Base-by-base conservation (phyloP, 2,797 vertebrate genomes). In the Parotocinclus haroldoi region DNA sequence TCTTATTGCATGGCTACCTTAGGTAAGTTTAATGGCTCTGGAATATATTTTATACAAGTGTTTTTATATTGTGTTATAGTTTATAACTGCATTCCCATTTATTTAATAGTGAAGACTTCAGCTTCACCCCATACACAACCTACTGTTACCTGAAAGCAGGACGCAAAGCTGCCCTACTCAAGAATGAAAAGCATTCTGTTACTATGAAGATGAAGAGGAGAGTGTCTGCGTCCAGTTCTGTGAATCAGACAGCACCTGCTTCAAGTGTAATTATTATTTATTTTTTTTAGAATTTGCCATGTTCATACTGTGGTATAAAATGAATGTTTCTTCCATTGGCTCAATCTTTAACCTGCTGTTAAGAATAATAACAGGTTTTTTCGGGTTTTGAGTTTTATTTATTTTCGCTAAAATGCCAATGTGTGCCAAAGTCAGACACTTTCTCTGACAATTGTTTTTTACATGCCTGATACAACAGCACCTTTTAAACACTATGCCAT, bases 111-210 rank as follows among this genome's bases (percentile, higher is more conserved):
- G 95, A 96, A 86, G 96, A 98, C 75, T 97, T 95, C 87, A 98
- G 95, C 84, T 99, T 98, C 80, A 99, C 96, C 0, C 94, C 97
- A 0, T 99, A 94, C 49, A 91, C 93, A 36, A 99, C 97, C n/a
- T 91, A 96, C 81, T 94, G 94, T 42, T 99, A 99, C 75, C 55
- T 98, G 81, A 97, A 95, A 79, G 80, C 84, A 63, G 97, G 96
- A 46, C 89, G 88, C 0, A 97, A 90, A 86, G 93, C 93, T 27
- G 63, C 79, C 49, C 88, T 96, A 70, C 86, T 99, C 61, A 92
- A 88, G 80, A 92, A 66, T 0, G 76, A 88, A 5, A 79, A 75
- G 4, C 93, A 95, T 2, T 7, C 75, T 1, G 63, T 98, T 46
- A 85, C 73, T 17, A 80, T 98, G 84, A 90, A 89, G 75, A 89